Evolutionary conservation across 2,113 vertebrate species (phyloP).

Genomic region (Macquaria ambigua): DNA sequence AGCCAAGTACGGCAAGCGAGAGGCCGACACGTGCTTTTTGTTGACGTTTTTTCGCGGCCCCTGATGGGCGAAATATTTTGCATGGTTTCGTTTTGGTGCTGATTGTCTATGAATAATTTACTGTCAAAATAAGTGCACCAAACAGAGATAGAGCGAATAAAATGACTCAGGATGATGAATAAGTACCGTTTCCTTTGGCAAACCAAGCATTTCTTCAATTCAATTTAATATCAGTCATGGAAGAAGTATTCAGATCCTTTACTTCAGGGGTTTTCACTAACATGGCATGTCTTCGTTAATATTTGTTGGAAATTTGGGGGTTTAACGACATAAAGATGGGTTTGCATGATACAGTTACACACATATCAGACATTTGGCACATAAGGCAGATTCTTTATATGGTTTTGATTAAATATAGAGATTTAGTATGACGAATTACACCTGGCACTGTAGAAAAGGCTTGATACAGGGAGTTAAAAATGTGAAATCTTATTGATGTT

Average conservation of each 20-base stretch:
- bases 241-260: not conserved
- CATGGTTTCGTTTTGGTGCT: conserved; percentile 9
- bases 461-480: not conserved
- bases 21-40: conserved; percentile 70
- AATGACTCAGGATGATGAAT: not conserved
- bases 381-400: not conserved
- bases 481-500: too few species aligned
- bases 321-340: not conserved
- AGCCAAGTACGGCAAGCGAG: conserved; percentile 76
- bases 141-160: not conserved
- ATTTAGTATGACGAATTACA: not conserved
- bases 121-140: conserved; percentile 2
- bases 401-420: too few species aligned
- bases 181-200: not conserved
- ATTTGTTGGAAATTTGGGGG: not conserved
- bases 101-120: not conserved
- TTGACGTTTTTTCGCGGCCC: conserved; percentile 55
- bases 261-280: not conserved
- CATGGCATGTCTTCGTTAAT: not conserved
- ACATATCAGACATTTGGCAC: not conserved
- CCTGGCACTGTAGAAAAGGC: not conserved
- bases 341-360: not conserved
- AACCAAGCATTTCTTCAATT: not conserved
- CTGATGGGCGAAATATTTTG: not conserved
- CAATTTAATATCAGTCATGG: not conserved